Evolutionary conservation across 1,140 invertebrate species (phyloP).

Genomic region (Platyura marginata): DNA sequence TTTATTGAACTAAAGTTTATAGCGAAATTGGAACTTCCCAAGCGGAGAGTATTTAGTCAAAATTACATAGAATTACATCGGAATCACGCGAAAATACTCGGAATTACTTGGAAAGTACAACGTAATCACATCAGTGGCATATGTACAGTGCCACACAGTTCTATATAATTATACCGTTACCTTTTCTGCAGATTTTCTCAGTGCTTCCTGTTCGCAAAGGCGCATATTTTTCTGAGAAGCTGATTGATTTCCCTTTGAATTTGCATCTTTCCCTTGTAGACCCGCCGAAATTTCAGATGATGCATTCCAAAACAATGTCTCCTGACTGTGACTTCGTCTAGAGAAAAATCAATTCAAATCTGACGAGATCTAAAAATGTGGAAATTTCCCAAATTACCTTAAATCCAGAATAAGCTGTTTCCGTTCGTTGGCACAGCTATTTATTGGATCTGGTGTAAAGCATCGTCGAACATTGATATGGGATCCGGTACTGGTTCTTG

Average conservation of each 20-base stretch:
- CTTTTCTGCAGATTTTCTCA: constrained; percentile 1
- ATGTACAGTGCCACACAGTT: no score
- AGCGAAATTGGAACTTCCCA: no score
- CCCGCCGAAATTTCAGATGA: constrained; percentile 20
- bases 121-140: no score
- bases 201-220: neutral
- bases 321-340: constrained; percentile 17
- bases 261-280: constrained; percentile 9
- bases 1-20: no score
- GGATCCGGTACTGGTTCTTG: constrained; percentile 20
- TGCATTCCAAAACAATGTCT: constrained; percentile 23
- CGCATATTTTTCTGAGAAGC: neutral
- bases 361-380: no score
- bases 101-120: no score
- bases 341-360: no score
- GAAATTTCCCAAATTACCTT: constrained; percentile 2
- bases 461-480: constrained; percentile 24
- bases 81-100: no score
- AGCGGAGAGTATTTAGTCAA: no score
- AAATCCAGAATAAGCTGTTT: constrained; percentile 23
- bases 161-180: no score
- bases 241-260: constrained; percentile 5
- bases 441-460: constrained; percentile 29
- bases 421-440: constrained; percentile 18
- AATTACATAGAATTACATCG: no score